Conservation (phyloP, 2,797 vertebrate species). For the Orestias chungarensis region DNA sequence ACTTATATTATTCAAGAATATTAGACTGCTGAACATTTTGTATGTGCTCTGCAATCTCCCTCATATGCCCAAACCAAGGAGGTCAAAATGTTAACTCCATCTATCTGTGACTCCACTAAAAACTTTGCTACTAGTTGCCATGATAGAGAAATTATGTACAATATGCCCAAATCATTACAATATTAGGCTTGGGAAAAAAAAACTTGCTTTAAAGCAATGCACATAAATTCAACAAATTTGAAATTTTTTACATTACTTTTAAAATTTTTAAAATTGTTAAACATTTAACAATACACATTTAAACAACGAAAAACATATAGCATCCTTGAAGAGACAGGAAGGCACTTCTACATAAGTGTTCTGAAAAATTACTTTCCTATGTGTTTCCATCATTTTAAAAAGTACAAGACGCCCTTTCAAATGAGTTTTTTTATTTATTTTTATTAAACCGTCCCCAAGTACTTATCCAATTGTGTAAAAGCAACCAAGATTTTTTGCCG, state of each 20-base stretch:
- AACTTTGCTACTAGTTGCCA: neutral
- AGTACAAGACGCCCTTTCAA: no score
- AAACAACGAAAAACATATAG: neutral
- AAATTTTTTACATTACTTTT: neutral
- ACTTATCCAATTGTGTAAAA: neutral
- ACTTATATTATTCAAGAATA: neutral
- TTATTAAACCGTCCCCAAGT: no score
- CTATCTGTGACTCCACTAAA: neutral
- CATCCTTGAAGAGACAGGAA: neutral
- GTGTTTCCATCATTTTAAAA: no score
- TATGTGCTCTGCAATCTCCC: neutral
- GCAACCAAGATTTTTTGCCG: neutral
- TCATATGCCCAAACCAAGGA: neutral
- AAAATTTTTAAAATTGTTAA: no score
- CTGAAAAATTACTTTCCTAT: no score
- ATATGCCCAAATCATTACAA: neutral
- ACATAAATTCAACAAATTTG: neutral
- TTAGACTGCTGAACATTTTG: neutral
- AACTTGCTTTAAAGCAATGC: neutral
- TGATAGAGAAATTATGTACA: neutral
- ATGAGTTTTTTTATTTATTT: no score
- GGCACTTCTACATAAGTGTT: neutral
- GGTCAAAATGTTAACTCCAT: no score
- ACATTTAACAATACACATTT: neutral
- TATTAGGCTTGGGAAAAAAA: neutral